phyloP scores from a whole-genome alignment of 2,113 vertebrate species.

The Sakesphorus luctuosus region DNA sequence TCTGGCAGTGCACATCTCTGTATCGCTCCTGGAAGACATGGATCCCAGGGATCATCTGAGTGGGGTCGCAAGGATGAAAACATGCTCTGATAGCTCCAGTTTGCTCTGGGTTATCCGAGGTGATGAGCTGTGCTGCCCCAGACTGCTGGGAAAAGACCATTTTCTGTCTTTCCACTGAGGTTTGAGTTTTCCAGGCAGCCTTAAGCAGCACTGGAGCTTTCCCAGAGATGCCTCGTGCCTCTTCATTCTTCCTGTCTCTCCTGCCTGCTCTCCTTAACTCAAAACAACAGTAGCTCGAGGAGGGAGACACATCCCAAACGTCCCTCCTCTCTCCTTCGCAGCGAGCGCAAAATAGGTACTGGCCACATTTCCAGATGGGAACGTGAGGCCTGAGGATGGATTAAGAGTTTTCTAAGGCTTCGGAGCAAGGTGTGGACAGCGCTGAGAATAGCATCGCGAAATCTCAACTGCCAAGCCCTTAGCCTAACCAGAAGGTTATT shows the following conservation, averaged over 20 bases:
- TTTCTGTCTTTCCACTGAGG: neutral
- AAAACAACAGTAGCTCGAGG: neutral
- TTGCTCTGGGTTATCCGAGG: neutral
- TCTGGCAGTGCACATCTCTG: rapidly evolving
- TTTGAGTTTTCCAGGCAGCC: neutral
- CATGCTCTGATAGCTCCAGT: neutral
- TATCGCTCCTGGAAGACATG: neutral
- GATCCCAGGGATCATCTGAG: neutral
- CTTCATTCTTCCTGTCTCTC: neutral
- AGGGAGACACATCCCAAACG: neutral
- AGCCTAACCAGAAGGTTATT: constrained; percentile 70
- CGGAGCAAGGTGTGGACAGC: constrained; percentile 66
- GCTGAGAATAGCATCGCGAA: constrained; percentile 62
- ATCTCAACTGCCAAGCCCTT: constrained; percentile 71
- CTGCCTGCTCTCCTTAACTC: neutral
- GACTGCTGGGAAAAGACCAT: neutral
- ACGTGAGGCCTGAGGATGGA: constrained; percentile 46
- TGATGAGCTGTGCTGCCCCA: neutral
- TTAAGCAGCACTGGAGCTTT: neutral
- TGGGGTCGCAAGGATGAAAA: neutral
- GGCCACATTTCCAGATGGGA: neutral
- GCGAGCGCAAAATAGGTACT: neutral
- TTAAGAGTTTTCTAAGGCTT: constrained; percentile 53
- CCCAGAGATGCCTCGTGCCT: neutral
- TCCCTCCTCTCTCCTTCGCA: neutral